Evolutionary conservation across 1,140 invertebrate genomes (phyloP).

Genomic region (Trinorchestia longiramus): DNA sequence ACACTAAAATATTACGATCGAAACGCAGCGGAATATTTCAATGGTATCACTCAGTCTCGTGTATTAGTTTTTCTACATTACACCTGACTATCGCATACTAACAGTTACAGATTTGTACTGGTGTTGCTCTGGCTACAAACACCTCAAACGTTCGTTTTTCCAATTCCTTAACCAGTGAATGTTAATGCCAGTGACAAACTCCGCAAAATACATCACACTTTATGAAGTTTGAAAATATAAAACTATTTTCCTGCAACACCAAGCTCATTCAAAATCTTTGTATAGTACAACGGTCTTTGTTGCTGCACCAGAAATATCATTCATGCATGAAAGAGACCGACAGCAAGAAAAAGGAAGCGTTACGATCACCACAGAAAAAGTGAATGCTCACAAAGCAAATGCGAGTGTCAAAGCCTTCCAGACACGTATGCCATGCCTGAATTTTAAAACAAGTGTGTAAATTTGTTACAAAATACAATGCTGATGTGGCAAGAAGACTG

Average conservation of each 20-base stretch:
- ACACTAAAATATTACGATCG: too few species aligned
- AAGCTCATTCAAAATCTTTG: neutral
- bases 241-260: neutral
- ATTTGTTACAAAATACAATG: neutral
- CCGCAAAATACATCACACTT: neutral
- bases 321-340: neutral
- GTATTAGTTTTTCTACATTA: too few species aligned
- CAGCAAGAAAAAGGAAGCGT: conserved; percentile 6
- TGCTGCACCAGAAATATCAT: neutral
- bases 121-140: too few species aligned
- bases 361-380: neutral
- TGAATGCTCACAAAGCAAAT: neutral
- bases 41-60: too few species aligned
- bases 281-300: neutral
- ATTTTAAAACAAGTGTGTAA: neutral
- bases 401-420: neutral
- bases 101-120: too few species aligned
- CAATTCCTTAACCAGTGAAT: neutral
- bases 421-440: neutral
- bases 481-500: neutral
- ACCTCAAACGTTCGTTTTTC: neutral
- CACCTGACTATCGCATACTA: too few species aligned
- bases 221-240: neutral
- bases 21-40: too few species aligned
- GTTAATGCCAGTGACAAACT: neutral